Evolutionary conservation across 2,113 vertebrate genomes (phyloP).

Genomic region (Archilochus colubris): DNA sequence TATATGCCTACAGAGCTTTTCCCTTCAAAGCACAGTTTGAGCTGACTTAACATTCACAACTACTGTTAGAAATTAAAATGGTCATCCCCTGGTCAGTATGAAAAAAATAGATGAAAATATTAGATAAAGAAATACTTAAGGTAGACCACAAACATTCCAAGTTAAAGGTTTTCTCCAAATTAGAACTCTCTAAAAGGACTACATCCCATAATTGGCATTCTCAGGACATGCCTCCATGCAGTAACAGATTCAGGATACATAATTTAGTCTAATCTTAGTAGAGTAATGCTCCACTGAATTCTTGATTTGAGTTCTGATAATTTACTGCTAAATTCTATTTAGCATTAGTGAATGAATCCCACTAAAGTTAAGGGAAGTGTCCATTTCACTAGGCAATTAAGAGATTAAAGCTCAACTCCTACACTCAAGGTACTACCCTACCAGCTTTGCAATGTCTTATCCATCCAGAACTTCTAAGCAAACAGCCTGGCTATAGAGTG

Average conservation of each 20-base stretch:
- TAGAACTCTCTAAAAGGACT: neutral
- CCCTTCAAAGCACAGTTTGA: too few species aligned
- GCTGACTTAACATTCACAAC: too few species aligned
- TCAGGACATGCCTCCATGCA: neutral
- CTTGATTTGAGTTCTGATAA: neutral
- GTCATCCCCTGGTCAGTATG: too few species aligned
- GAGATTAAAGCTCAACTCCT: neutral
- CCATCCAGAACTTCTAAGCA: neutral
- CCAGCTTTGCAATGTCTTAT: neutral
- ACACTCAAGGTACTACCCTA: neutral
- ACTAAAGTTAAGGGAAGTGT: neutral
- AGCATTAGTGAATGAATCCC: neutral
- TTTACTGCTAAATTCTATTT: neutral
- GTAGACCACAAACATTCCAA: too few species aligned
- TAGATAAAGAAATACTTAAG: too few species aligned
- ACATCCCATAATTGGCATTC: neutral
- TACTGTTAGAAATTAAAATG: too few species aligned
- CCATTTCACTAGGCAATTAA: neutral
- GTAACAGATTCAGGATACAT: neutral
- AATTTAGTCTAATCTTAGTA: neutral
- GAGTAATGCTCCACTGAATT: neutral
- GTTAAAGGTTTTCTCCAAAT: too few species aligned
- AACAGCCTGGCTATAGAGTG: neutral
- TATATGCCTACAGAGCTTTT: too few species aligned
- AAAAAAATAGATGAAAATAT: too few species aligned